phyloP scores from a whole-genome alignment of 1,140 invertebrate species.

The Pachyrhynchus sulphureomaculatus region DNA sequence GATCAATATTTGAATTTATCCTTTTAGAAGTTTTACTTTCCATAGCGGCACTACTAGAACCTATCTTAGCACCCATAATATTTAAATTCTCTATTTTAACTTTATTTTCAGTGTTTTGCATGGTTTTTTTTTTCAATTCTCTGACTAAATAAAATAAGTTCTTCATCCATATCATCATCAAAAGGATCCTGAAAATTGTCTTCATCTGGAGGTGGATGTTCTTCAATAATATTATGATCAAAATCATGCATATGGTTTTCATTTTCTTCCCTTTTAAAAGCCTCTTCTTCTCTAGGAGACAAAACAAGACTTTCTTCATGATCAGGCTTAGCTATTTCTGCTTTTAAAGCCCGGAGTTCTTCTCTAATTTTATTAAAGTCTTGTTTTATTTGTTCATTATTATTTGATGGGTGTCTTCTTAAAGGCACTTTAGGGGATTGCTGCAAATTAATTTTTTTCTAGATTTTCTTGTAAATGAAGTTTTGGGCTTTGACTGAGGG shows the following conservation, averaged over 20 bases:
- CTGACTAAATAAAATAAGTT: conserved; percentile 44
- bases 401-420: conserved; percentile 37
- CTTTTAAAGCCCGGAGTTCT: conserved; percentile 42
- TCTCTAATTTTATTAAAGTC: conserved; percentile 45
- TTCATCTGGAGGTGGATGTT: conserved; percentile 6
- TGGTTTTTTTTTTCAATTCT: conserved; percentile 37
- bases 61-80: no score
- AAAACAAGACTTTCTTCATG: conserved; percentile 38
- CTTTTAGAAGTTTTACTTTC: no score
- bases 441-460: conserved; percentile 32
- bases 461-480: conserved; percentile 23
- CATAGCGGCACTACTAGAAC: no score
- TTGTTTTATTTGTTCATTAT: conserved; percentile 32
- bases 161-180: conserved; percentile 44
- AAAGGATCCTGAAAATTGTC: conserved; percentile 39
- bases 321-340: conserved; percentile 40
- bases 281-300: conserved; percentile 38
- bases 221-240: background rate
- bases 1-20: no score
- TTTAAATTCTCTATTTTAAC: background rate
- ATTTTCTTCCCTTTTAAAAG: conserved; percentile 20
- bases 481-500: conserved; percentile 40
- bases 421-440: conserved; percentile 40
- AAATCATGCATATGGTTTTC: background rate
- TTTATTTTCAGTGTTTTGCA: background rate